A percentile compares a stretch with the other conserved stretches of the same genome.
These are phyloP conservation scores for Fregata magnificens DNA, from an alignment of 2,113 vertebrate genomes.

Conservation along the genomic window DNA sequence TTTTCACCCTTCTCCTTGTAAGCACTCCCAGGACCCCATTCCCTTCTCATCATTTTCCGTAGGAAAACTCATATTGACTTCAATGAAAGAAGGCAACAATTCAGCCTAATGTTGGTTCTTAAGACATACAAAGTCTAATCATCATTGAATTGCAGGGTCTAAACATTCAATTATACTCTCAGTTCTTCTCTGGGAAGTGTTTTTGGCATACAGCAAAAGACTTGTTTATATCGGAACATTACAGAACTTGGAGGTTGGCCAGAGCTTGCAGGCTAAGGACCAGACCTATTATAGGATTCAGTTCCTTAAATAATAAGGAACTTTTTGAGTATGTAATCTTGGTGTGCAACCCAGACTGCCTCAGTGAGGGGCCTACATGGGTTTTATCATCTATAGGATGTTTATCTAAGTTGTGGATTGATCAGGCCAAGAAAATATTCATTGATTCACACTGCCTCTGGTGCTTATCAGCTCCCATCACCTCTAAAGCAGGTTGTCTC, in stretches of 20 bases:
- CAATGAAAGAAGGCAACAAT: neutral
- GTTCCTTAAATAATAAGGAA: neutral
- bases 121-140: neutral
- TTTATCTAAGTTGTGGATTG: neutral
- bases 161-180: neutral
- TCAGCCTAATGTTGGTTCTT: neutral
- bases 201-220: neutral
- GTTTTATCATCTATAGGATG: neutral
- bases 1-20: neutral
- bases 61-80: neutral
- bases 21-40: neutral
- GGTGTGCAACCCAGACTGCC: neutral
- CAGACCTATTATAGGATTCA: neutral
- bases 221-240: neutral
- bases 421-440: neutral
- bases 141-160: neutral
- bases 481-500: neutral
- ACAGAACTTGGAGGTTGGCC: neutral
- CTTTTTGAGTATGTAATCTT: neutral
- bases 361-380: fast-evolving
- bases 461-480: neutral
- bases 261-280: neutral
- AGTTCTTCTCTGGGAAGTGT: neutral
- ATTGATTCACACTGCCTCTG: neutral
- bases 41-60: neutral